Evolutionary conservation across 1,140 invertebrate species (phyloP).

Genomic region (Caenorhabditis latens): DNA sequence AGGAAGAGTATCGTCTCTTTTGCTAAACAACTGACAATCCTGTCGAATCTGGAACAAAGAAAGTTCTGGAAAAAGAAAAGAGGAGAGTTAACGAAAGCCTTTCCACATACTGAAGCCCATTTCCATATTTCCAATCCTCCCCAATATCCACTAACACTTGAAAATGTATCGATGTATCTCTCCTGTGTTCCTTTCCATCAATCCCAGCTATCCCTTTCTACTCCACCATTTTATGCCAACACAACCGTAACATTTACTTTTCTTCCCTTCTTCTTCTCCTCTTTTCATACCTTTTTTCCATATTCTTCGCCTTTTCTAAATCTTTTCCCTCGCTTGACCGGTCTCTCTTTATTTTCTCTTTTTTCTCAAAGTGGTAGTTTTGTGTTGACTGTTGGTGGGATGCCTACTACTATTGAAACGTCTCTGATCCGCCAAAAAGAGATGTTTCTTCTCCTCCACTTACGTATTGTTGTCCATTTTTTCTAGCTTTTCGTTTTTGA

Average conservation of each 20-base stretch:
- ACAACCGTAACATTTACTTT: constrained; percentile 53
- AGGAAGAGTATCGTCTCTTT: no score
- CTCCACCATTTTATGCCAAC: constrained; percentile 9
- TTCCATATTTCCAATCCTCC: no score
- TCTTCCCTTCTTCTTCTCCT: background rate
- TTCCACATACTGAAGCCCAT: no score
- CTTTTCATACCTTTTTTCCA: constrained; percentile 1
- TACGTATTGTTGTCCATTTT: background rate
- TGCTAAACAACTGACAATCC: no score
- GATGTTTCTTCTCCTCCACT: background rate
- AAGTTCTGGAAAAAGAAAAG: no score
- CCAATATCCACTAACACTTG: no score
- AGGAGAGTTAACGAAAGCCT: no score
- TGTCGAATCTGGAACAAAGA: no score
- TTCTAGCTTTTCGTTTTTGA: background rate
- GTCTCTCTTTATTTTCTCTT: constrained; percentile 42
- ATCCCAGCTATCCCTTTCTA: background rate
- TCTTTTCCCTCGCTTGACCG: constrained; percentile 48
- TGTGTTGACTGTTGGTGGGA: constrained; percentile 25
- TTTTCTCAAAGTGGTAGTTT: constrained; percentile 31
- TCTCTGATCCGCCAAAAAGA: background rate
- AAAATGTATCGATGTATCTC: background rate
- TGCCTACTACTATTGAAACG: background rate
- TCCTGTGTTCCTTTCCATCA: background rate
- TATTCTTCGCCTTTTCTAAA: background rate